phyloP scores from a whole-genome alignment of 2,113 vertebrate genomes.

The Neogobius melanostomus region DNA sequence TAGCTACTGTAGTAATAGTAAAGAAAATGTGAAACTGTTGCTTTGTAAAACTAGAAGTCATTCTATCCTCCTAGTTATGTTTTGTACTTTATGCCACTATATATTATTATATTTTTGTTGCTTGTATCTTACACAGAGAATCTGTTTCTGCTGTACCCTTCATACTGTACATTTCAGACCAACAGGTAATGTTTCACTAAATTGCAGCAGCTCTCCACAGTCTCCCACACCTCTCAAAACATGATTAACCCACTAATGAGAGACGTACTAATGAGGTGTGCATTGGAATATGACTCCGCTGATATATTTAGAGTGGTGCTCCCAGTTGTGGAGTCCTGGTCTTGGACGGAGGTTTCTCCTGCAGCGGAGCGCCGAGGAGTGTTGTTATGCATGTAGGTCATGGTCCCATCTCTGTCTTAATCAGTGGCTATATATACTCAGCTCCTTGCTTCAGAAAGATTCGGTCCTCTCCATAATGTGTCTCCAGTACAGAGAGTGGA shows the following conservation, averaged over 20 bases:
- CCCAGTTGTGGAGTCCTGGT: slow-evolving; percentile 75
- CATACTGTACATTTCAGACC: slow-evolving; percentile 32
- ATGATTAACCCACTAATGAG: slow-evolving; percentile 65
- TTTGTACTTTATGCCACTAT: too few species aligned
- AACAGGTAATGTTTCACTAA: slow-evolving; percentile 39
- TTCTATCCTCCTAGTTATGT: background rate
- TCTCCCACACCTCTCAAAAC: slow-evolving; percentile 51
- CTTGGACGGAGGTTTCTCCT: slow-evolving; percentile 72
- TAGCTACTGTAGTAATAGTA: too few species aligned
- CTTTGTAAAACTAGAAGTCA: background rate
- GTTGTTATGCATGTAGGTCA: slow-evolving; percentile 82
- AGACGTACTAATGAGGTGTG: slow-evolving; percentile 70
- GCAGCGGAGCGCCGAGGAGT: slow-evolving; percentile 68
- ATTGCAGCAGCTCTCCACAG: slow-evolving; percentile 27
- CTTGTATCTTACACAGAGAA: background rate
- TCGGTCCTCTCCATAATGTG: slow-evolving; percentile 61
- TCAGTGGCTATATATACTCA: slow-evolving; percentile 83
- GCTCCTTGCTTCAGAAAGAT: slow-evolving; percentile 73
- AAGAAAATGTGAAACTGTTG: background rate
- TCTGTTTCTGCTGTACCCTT: background rate
- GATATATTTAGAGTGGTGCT: slow-evolving; percentile 74
- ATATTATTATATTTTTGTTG: background rate
- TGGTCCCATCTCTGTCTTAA: slow-evolving; percentile 81
- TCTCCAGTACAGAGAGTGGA: slow-evolving; percentile 67
- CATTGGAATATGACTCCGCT: slow-evolving; percentile 67